Percentiles rank a stretch among this genome's conserved stretches.
phyloP scores from a whole-genome alignment of 2,888 invertebrate species.

The Gastrophysa polygoni region DNA sequence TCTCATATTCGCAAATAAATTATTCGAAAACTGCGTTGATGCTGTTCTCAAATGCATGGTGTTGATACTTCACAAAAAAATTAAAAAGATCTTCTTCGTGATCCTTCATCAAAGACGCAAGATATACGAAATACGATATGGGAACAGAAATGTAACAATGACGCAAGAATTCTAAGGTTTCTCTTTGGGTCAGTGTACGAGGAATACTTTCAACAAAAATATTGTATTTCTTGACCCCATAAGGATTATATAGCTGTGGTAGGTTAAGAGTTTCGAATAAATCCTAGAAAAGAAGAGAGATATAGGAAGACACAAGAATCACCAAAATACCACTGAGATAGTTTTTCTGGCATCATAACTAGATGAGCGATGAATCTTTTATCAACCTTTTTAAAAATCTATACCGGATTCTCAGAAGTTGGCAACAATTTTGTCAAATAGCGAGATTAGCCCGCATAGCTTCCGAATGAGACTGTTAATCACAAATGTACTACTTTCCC shows the following conservation, averaged over 20 bases:
- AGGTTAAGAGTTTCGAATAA: too few relatives aligned
- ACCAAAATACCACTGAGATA: too few relatives aligned
- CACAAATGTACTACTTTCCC: too few relatives aligned
- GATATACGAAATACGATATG: constrained; percentile 22
- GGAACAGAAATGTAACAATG: neutral
- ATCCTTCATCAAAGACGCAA: constrained; percentile 17
- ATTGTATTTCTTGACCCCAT: neutral
- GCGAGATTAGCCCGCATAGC: too few relatives aligned
- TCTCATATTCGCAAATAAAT: constrained; percentile 13
- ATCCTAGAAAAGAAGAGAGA: too few relatives aligned
- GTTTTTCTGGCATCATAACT: too few relatives aligned
- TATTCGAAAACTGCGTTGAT: constrained; percentile 9
- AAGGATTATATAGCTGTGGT: neutral
- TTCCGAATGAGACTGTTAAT: too few relatives aligned
- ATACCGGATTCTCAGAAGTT: too few relatives aligned
- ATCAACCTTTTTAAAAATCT: too few relatives aligned
- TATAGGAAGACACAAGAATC: too few relatives aligned
- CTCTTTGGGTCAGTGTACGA: neutral
- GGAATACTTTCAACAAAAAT: neutral
- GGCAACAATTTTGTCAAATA: too few relatives aligned
- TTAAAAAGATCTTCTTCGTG: constrained; percentile 20
- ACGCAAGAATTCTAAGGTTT: neutral
- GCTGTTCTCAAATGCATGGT: constrained; percentile 10
- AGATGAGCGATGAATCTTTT: too few relatives aligned
- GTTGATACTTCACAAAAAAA: constrained; percentile 15